Percentiles rank a stretch among this genome's conserved stretches.
Evolutionary conservation across 2,797 vertebrate genomes (phyloP).

Genomic region (Enteromius viviparus): DNA sequence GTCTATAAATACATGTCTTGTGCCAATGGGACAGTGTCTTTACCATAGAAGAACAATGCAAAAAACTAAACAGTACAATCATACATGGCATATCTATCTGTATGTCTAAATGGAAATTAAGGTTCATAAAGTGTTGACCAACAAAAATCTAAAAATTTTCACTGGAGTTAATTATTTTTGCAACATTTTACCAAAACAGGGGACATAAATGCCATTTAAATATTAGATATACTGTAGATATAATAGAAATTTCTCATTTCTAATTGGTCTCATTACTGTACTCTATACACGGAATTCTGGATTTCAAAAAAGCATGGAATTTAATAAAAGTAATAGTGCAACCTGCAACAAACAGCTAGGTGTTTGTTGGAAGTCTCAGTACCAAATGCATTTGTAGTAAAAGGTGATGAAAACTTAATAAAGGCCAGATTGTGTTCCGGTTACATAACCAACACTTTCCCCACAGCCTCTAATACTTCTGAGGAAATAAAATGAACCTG

Average conservation of each 20-base stretch:
- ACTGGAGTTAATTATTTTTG: not conserved
- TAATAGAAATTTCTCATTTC: not conserved
- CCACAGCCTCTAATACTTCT: not conserved
- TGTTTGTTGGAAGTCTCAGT: not conserved
- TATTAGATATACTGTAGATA: not conserved
- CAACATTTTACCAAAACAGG: not conserved
- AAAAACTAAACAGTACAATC: not conserved
- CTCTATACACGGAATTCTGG: not conserved
- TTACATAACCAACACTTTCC: not conserved
- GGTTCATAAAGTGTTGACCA: not conserved
- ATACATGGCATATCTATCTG: not conserved
- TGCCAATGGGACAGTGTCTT: not conserved
- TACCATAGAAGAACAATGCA: not conserved
- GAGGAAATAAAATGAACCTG: not conserved
- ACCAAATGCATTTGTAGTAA: not conserved
- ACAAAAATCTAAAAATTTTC: not conserved
- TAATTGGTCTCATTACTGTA: not conserved
- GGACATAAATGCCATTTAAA: not conserved
- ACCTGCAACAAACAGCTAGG: not conserved
- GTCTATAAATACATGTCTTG: constrained; percentile 6
- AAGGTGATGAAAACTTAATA: not conserved
- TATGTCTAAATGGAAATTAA: not conserved
- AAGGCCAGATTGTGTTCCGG: not conserved
- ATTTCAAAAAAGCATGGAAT: no score
- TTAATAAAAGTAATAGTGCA: not conserved